phyloP scores from a whole-genome alignment of 1,140 invertebrate species.

The Drosophila ambigua region DNA sequence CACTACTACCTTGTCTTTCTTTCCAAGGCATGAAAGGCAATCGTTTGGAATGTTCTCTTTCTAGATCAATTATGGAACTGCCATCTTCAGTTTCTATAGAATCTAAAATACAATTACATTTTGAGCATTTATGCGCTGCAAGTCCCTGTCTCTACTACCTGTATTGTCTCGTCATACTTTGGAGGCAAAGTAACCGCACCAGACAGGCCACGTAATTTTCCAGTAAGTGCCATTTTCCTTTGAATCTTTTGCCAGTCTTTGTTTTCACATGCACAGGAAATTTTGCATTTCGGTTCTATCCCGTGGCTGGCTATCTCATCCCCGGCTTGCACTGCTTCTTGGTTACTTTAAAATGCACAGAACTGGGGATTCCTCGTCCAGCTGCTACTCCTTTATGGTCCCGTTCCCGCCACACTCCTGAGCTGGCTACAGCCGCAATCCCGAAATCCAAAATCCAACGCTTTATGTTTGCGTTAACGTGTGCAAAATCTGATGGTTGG shows the following conservation, averaged over 20 bases:
- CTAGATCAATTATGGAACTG: too few relatives aligned
- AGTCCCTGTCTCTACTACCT: not conserved
- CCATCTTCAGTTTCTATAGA: too few relatives aligned
- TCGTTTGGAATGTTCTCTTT: too few relatives aligned
- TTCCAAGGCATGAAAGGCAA: too few relatives aligned
- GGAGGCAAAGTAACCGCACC: not conserved
- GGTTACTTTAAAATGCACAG: constrained; percentile 57
- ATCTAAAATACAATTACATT: too few relatives aligned
- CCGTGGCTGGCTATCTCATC: not conserved
- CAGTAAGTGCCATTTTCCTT: constrained; percentile 3
- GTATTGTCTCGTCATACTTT: constrained; percentile 15
- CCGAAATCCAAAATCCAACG: constrained; percentile 66
- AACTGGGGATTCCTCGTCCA: constrained; percentile 19
- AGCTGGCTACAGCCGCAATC: constrained; percentile 28
- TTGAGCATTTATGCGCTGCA: constrained; percentile 1
- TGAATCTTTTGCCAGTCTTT: constrained; percentile 19
- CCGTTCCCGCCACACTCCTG: not conserved
- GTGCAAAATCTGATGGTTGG: constrained; percentile 79
- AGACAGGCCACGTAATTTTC: constrained; percentile 2
- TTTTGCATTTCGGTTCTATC: constrained; percentile 40
- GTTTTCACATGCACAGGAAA: constrained; percentile 46
- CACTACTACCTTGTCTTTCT: too few relatives aligned
- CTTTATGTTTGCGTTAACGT: constrained; percentile 80
- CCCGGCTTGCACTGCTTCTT: not conserved
- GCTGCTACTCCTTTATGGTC: constrained; percentile 5